Percentiles rank a stretch among this genome's conserved stretches.
Evolutionary conservation across 2,888 invertebrate species (phyloP).

Genomic region (Plusia festucae): DNA sequence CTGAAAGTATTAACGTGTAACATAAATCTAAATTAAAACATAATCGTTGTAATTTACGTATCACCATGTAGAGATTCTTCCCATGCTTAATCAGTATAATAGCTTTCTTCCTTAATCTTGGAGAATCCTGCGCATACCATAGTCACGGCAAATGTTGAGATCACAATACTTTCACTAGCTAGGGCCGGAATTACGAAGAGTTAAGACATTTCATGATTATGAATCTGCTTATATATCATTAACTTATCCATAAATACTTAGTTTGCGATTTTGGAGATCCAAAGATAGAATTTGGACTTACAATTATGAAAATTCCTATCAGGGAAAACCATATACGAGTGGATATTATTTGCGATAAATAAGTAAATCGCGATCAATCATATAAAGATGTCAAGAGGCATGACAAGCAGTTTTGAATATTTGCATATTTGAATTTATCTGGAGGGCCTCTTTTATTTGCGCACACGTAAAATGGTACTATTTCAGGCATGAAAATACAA

Average conservation of each 20-base stretch:
- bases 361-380: no score
- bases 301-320: background rate
- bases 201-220: background rate
- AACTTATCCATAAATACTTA: no score
- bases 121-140: conserved; percentile 45
- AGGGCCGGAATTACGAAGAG: background rate
- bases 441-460: no score
- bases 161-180: conserved; percentile 39
- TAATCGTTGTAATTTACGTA: conserved; percentile 31
- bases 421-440: no score
- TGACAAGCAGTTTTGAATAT: no score
- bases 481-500: no score
- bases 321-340: no score
- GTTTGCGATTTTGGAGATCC: no score
- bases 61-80: conserved; percentile 20
- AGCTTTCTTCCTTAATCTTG: conserved; percentile 42
- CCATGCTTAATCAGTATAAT: conserved; percentile 32
- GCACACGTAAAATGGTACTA: no score
- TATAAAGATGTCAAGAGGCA: no score
- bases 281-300: background rate
- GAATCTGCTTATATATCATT: no score
- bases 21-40: conserved; percentile 36
- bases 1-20: background rate
- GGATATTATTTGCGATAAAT: no score
- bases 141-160: conserved; percentile 30